These are phyloP conservation scores for Drosophila athabasca DNA, from an alignment of 1,140 invertebrate species.

Conservation along the genomic window DNA sequence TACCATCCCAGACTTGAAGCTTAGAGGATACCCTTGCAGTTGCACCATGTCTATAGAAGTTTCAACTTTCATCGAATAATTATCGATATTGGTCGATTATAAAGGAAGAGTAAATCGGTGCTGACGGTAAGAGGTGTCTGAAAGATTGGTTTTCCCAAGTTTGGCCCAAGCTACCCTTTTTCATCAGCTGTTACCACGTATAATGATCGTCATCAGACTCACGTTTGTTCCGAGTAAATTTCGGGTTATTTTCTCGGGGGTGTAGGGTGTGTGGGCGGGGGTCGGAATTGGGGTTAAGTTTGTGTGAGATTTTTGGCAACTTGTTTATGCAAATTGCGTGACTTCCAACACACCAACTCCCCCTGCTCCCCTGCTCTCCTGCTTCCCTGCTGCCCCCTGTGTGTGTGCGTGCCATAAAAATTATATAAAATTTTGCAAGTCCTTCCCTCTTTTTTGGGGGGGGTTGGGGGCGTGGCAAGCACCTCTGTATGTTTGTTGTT, in stretches of 20 bases:
- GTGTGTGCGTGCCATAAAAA: slow-evolving; percentile 32
- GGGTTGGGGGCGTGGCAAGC: too few relatives aligned
- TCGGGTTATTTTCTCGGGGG: slow-evolving; percentile 4
- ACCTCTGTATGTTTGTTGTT: slow-evolving; percentile 2
- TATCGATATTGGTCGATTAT: too few relatives aligned
- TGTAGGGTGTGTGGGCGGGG: neutral
- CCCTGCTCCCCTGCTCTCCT: too few relatives aligned
- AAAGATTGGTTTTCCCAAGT: too few relatives aligned
- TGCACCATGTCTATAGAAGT: too few relatives aligned
- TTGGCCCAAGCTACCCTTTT: neutral
- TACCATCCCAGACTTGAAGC: too few relatives aligned
- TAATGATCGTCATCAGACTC: slow-evolving; percentile 31
- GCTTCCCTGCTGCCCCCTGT: too few relatives aligned
- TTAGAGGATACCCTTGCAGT: too few relatives aligned
- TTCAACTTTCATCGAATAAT: too few relatives aligned
- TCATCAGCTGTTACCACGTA: too few relatives aligned
- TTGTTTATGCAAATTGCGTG: slow-evolving; percentile 58
- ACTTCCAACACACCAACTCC: slow-evolving; percentile 6
- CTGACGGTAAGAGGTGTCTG: too few relatives aligned
- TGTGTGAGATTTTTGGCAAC: slow-evolving; percentile 40
- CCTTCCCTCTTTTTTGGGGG: neutral
- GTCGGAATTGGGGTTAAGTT: neutral
- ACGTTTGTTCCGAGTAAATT: slow-evolving; percentile 33
- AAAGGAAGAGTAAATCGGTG: too few relatives aligned
- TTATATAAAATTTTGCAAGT: slow-evolving; percentile 19